These are phyloP conservation scores for Vulpes lagopus DNA, from an alignment of 2,113 vertebrate species.

Conservation along the genomic window DNA sequence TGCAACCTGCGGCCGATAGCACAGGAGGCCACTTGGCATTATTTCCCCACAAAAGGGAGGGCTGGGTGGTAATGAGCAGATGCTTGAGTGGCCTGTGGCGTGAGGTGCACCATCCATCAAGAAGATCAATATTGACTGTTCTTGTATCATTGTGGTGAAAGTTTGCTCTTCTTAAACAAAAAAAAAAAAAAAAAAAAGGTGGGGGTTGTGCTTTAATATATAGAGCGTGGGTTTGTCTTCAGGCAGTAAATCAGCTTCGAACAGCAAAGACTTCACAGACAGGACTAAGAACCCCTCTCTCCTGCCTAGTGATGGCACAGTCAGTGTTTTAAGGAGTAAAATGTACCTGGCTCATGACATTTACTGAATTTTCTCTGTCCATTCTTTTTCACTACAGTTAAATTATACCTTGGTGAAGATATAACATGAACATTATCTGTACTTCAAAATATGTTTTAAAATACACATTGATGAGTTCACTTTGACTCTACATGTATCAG, in stretches of 20 bases:
- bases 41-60: slow-evolving; percentile 85
- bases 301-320: neutral
- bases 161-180: slow-evolving; percentile 85
- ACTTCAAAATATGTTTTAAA: slow-evolving; percentile 16
- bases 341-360: neutral
- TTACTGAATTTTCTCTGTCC: neutral
- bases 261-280: slow-evolving; percentile 57
- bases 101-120: slow-evolving; percentile 85
- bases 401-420: neutral
- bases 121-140: slow-evolving; percentile 93
- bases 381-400: neutral
- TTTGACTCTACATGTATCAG: neutral
- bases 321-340: neutral
- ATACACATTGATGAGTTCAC: neutral
- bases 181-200: neutral
- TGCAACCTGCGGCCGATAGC: slow-evolving; percentile 88
- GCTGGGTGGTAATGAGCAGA: slow-evolving; percentile 84
- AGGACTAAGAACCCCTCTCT: slow-evolving; percentile 13
- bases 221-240: slow-evolving; percentile 73
- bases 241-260: slow-evolving; percentile 67
- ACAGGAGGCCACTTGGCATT: slow-evolving; percentile 87
- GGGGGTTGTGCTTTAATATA: slow-evolving; percentile 77
- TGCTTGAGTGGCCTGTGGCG: slow-evolving; percentile 85
- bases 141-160: slow-evolving; percentile 87
- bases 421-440: neutral